Conservation (phyloP, 2,888 invertebrate species). For the Tipula helvola region DNA sequence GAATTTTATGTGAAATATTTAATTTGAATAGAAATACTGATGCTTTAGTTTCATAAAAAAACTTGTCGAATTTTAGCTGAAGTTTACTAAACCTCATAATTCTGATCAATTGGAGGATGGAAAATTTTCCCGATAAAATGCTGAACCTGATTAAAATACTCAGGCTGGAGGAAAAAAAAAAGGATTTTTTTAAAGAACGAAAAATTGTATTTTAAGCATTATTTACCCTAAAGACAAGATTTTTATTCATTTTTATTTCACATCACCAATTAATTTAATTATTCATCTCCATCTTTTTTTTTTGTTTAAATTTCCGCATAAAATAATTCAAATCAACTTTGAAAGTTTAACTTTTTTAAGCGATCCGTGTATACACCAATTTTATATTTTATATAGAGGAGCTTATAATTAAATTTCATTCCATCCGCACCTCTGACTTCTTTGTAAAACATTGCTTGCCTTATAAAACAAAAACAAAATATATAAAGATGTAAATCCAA, state of each 20-base stretch:
- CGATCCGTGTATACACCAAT: background rate
- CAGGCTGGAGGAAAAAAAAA: no score
- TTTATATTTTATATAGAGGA: background rate
- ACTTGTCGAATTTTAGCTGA: no score
- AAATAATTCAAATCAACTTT: background rate
- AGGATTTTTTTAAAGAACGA: no score
- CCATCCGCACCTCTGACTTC: background rate
- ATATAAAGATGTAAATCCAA: background rate
- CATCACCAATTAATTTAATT: background rate
- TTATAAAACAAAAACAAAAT: background rate
- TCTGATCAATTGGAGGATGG: no score
- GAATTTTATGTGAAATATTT: no score
- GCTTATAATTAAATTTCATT: background rate
- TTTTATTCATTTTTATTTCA: background rate
- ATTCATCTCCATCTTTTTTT: background rate
- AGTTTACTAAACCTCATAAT: no score
- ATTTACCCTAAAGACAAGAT: no score
- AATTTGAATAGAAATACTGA: no score
- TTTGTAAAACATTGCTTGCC: background rate
- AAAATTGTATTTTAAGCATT: no score
- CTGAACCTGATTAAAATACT: no score
- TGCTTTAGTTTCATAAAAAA: no score
- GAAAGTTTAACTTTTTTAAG: background rate
- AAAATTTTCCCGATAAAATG: no score
- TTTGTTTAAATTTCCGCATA: background rate